Base-by-base conservation (phyloP, 2,113 vertebrate genomes). In the Chaetodon trifascialis region DNA sequence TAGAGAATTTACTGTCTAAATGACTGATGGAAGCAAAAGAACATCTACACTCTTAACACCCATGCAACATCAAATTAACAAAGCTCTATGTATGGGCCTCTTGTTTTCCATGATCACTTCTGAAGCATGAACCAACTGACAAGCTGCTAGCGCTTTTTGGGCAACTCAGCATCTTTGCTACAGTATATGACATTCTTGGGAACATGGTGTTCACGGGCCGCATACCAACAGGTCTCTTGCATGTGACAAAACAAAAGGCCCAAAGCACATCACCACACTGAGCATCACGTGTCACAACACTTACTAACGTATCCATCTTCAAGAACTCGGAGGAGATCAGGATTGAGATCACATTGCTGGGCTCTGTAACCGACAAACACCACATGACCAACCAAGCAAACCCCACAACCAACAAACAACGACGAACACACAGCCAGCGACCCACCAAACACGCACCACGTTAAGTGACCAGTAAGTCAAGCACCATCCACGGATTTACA, bases 281-380 rank as follows among this genome's bases (percentile, higher is more conserved):
- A 68, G 76, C 82, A 0, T 84, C 78, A 82, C 82, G 72, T 15
- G 14, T 68, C 88, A 93, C 89, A 91, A 91, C 96, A 99, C 98
- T 99, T 96, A 99, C 98, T 95, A 99, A 96, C 80, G 96, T 96
- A 94, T 99, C 98, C 98, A 99, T 99, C 96, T 98, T 99, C 96
- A 99, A 95, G 96, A 99, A 99, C 86, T 99, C 98, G 68, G 98
- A 99, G 93, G 98, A 99, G 95, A 99, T 99, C 92, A 99, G 97
- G 95, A 99, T 99, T 88, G 98, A 99, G 96, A 99, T 97, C 87
- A 99, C 98, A 95, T 99, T 99, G 94, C 96, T 97, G 95, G 98
- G 98, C 93, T 99, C 98, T 99, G 95, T 88, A 97, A 97, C 82
- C 90, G 87, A 95, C 89, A 94, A 91, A 95, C 92, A 94, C 88